Evolutionary conservation across 2,888 invertebrate species (phyloP), one percentile per base, ranked within the genome.

Genomic region (Galerucella nymphaeae): DNA sequence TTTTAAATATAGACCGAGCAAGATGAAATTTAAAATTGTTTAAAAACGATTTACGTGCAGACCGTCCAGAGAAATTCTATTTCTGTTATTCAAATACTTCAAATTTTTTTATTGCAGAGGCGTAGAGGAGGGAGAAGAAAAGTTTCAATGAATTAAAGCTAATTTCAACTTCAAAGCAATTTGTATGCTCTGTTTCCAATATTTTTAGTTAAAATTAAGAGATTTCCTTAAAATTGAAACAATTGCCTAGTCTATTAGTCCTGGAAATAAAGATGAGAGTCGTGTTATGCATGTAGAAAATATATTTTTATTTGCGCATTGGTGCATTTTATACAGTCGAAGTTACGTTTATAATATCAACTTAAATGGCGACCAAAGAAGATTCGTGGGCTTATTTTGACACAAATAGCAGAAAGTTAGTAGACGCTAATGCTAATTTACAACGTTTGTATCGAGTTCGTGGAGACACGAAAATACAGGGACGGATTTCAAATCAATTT

Each of bases 351-450:
- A 59, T 75, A 77, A 74, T 76, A 75, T 73, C 70, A 75, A 66
- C 67, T 73, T 61, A 76, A 75, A 74, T 70, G 75, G 75, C 64
- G 45, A 61, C 63, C 57, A 63, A 57, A 69, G 75, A 78, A 78
- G 80, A 79, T 80, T 80, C 84, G 85, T 85, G 84, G 85, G 85
- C 81, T 85, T 84, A 83, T 83, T 82, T 83, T 84, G 85, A 86
- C 86, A 84, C 85, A 85, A 85, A 85, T 85, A 84, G 84, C 86
- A 84, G 83, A 81, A 83, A 84, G 84, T 85, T 84, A 85, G 85
- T 83, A 81, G 85, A 86, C 85, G 84, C 84, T 86, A 85, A 86
- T 85, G 85, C 85, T 85, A 85, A 86, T 86, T 86, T 86, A 86
- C 85, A 85, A 81, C 85, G 85, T 85, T 85, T 86, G 85, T 84